These are phyloP conservation scores for Felis chaus DNA, from an alignment of 2,113 vertebrate species.

Conservation along the genomic window DNA sequence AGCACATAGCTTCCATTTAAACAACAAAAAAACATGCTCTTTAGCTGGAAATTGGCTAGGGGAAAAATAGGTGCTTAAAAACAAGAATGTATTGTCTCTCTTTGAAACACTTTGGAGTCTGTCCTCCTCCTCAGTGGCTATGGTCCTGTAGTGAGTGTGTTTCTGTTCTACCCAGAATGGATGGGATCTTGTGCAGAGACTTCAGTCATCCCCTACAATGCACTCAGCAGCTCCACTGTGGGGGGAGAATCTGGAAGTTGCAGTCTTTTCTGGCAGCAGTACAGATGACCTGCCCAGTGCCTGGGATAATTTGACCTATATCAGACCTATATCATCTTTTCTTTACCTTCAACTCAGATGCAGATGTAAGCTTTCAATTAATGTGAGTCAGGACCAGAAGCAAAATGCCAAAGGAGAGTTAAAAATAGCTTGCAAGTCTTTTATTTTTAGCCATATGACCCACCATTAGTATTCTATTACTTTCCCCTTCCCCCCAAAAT, in stretches of 20 bases:
- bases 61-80: not conserved
- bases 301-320: not conserved
- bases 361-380: not conserved
- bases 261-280: not conserved
- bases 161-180: not conserved
- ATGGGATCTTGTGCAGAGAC: not conserved
- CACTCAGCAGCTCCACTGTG: not conserved
- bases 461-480: not conserved
- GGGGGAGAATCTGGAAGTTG: not conserved
- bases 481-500: fast-evolving
- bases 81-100: not conserved
- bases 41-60: not conserved
- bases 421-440: not conserved
- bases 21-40: not conserved
- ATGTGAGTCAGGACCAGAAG: not conserved
- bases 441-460: not conserved
- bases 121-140: not conserved
- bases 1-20: constrained; percentile 43
- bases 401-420: not conserved
- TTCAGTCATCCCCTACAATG: fast-evolving
- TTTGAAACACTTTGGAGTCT: not conserved
- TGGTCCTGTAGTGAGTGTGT: not conserved
- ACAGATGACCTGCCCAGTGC: not conserved
- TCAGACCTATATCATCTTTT: not conserved
- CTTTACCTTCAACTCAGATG: not conserved